Evolutionary conservation across 2,888 invertebrate genomes (phyloP).

Genomic region (Folsomia manolachei): DNA sequence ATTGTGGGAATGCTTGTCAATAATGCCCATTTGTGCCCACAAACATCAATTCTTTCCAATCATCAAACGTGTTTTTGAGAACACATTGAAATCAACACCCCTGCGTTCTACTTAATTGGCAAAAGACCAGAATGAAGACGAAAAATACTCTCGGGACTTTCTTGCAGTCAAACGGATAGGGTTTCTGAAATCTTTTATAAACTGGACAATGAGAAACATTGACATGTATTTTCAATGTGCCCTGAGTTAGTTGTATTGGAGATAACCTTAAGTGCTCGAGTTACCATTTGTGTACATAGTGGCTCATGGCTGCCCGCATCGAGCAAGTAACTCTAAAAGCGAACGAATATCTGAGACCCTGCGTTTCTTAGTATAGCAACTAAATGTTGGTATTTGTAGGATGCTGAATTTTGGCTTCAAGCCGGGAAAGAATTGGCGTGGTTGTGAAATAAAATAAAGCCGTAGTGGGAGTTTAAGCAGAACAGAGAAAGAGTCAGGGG

Average conservation of each 20-base stretch:
- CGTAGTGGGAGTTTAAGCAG: neutral
- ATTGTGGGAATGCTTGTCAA: no score
- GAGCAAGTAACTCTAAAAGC: neutral
- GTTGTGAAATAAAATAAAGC: neutral
- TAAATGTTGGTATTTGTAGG: no score
- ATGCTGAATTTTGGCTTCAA: neutral
- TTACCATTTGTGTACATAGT: neutral
- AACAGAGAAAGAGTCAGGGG: neutral
- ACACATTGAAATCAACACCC: neutral
- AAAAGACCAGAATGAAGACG: neutral
- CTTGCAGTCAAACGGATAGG: no score
- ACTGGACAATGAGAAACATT: neutral
- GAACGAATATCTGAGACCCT: neutral
- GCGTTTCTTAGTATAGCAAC: no score
- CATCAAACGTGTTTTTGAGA: no score
- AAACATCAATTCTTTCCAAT: no score
- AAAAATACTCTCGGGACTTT: no score
- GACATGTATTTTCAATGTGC: no score
- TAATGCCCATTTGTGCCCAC: no score
- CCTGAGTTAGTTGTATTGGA: neutral
- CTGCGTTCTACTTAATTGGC: neutral
- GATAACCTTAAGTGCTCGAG: neutral
- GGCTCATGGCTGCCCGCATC: neutral
- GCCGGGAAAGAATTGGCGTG: neutral
- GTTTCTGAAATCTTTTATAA: no score